Base-by-base conservation (phyloP, 2,888 invertebrate species). In the Eremobia ochroleuca region DNA sequence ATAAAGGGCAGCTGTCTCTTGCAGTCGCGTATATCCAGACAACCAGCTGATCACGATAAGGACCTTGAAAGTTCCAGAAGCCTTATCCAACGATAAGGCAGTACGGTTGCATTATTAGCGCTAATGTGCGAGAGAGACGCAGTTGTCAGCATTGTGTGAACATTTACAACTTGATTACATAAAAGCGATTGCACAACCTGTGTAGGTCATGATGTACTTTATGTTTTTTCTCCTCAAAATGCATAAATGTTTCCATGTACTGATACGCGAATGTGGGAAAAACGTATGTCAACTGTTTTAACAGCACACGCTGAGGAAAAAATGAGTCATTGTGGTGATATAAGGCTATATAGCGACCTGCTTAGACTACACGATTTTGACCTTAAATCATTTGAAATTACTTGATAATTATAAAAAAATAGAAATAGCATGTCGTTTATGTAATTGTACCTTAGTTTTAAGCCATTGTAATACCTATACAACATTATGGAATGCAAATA, bases 141-240 rank as follows among this genome's bases (percentile, higher is more conserved):
- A 82, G 76, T 83, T 88, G 86, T 81, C 87, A 77, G 80, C 72
- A 86, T 89, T 89, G 88, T 93, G 90, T 88, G 91, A 90, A 89
- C 87, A 81, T 89, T 87, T 86, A 89, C 90, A 90, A 88, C 85
- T 81, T 76, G 72, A 87, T 92, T 92, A 88, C 91, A 88, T 88
- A 91, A 90, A 90, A 84, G 65, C 78, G 80, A 78, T 90, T 88
- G 86, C 87, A 87, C 90, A 90, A 91, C 85, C 81, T 76, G 82
- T 81, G 84, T 87, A 86, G 87, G 85, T 91, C 88, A 89, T 84
- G 82, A 85, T 87, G 87, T 85, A 84, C 87, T 84, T 82, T 72
- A 69, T 55, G 46, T 70, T 79, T 79, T 77, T 37, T 77, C 64
- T 79, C 61, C 65, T 82, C 85, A 79, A 84, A 87, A 85, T 79